Base-by-base conservation (phyloP, 1,140 invertebrate species). In the Caenorhabditis briggsae region DNA sequence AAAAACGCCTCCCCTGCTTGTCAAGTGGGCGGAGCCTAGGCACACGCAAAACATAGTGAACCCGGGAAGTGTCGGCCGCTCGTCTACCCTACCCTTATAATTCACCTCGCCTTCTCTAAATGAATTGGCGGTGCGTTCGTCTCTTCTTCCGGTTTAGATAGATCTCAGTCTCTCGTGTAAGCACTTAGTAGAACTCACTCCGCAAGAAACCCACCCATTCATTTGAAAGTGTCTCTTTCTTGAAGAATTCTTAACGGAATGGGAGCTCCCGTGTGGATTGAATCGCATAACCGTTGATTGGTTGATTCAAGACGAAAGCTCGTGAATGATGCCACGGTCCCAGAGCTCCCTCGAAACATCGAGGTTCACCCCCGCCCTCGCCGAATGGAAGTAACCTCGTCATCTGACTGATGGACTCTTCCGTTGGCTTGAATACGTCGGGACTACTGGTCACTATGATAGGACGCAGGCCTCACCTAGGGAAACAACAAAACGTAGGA, bases 301-400 rank as follows among this genome's bases (percentile, higher is more conserved):
- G 33, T 33, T 33, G 33, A 33, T 33, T 33, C 33, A 33, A 33
- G 50, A 12, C 50, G 50, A 53, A 12, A n/a, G 61, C 61, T 65
- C 61, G 33, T 33, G 61, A 65, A 65, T 33, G 61, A 65, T 65
- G 61, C 25, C 61, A 14, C 61, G 61, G 61, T 65, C 61, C 61
- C 25, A 65, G 61, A 65, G 61, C 61, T 65, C 33, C 61, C 23
- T 65, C 61, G 16, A 53, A 18, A 12, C 8, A 16, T 20, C 58
- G 58, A 59, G 58, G 58, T 59, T 9, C 20, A 16, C 58, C 58
- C 16, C 16, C 50, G 9, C 16, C 50, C 16, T 53, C 50, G 11
- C 50, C 11, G 50, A 53, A 18, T 11, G 16, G 50, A 53, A 53
- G 50, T 11, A 18, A 18, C 50, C 11, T 12, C 16, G 50, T 11